Evolutionary conservation across 2,113 vertebrate species (phyloP).

Genomic region (Dromaius novaehollandiae): DNA sequence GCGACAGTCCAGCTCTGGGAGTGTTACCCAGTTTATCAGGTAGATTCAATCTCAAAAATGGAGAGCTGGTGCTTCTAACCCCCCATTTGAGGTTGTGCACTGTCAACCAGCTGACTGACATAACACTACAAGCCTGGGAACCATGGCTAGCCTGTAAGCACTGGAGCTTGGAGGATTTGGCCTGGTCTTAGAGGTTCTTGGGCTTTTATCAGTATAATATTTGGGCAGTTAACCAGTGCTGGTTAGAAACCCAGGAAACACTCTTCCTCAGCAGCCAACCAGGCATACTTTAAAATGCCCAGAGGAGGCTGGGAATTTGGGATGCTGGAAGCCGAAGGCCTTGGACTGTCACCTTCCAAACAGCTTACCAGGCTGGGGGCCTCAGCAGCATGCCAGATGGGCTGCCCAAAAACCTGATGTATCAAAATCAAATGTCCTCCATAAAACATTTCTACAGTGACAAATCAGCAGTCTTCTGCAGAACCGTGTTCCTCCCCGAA

Average conservation of each 20-base stretch:
- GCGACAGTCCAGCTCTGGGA: not conserved
- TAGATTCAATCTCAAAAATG: not conserved
- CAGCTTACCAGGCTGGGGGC: not conserved
- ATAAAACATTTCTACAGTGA: not conserved
- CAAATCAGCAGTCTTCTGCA: not conserved
- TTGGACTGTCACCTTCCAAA: not conserved
- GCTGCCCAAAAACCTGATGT: not conserved
- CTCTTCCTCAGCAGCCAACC: not conserved
- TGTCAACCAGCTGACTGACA: not conserved
- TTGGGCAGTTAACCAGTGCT: not conserved
- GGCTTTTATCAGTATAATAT: not conserved
- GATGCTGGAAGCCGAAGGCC: not conserved
- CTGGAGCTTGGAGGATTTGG: not conserved
- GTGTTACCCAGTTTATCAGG: not conserved
- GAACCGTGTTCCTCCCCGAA: not conserved
- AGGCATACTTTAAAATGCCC: not conserved
- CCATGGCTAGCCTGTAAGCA: not conserved
- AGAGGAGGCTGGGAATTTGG: not conserved
- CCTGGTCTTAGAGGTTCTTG: not conserved
- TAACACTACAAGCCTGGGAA: not conserved
- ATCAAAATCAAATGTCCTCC: not conserved
- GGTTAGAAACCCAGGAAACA: not conserved
- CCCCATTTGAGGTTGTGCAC: not conserved
- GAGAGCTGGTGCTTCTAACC: not conserved
- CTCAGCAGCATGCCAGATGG: not conserved